Evolutionary conservation across 2,113 vertebrate species (phyloP).

Genomic region (Osmerus eperlanus): DNA sequence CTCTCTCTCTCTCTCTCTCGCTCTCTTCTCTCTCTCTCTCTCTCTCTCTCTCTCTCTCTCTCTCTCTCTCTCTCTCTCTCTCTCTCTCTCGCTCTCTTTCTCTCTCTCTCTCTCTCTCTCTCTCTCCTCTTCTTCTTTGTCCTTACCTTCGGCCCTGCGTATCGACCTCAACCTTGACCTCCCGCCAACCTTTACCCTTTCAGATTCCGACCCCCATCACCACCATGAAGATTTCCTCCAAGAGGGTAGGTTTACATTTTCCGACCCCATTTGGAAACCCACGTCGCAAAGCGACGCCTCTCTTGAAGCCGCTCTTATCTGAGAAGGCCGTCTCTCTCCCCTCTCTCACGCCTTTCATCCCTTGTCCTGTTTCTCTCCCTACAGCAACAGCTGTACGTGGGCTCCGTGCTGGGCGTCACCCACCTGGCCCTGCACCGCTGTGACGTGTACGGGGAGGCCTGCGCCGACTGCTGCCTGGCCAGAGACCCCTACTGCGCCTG

Average conservation of each 20-base stretch:
- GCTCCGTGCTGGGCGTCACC: conserved; percentile 87
- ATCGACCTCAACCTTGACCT: background rate
- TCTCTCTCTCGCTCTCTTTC: too few species aligned
- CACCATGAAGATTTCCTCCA: conserved; percentile 97
- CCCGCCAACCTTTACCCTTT: conserved; percentile 15
- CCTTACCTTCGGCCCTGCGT: background rate
- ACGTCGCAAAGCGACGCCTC: background rate
- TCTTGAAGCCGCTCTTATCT: background rate
- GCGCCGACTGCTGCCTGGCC: conserved; percentile 95
- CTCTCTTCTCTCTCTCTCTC: too few species aligned
- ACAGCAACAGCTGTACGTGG: conserved; percentile 97
- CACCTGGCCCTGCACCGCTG: conserved; percentile 95
- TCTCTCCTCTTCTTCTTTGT: background rate
- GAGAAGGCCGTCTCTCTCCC: too few species aligned
- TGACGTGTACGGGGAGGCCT: conserved; percentile 90
- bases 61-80: too few species aligned
- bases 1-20: background rate
- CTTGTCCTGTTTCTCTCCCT: conserved; percentile 19
- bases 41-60: too few species aligned
- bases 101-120: background rate
- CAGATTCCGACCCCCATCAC: conserved; percentile 89
- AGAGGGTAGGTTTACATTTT: conserved; percentile 77
- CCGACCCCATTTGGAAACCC: background rate
- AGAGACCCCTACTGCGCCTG: conserved; percentile 96
- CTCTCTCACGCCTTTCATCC: background rate